Evolutionary conservation across 1,140 invertebrate genomes (phyloP), one percentile per base, ranked within the genome.

Genomic region (Homalodisca vitripennis): DNA sequence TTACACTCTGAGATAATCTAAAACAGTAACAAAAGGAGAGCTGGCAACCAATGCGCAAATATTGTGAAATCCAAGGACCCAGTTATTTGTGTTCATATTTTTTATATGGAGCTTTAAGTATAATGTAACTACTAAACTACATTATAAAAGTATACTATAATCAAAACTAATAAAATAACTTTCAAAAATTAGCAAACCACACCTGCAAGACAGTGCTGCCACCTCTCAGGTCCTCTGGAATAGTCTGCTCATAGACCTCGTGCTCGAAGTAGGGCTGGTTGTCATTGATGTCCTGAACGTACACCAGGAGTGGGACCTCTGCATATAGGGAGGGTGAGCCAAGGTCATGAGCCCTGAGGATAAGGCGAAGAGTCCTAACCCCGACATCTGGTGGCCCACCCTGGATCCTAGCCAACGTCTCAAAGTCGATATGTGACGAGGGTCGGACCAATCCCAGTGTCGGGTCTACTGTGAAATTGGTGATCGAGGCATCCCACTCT

Each of bases 241-340:
- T 89, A 2, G 87, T 86, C 75, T 85, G 84, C 62, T 87, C 86
- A 77, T 97, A 97, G 64, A 88, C 78, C 55, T 81, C 79, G 73
- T 88, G 84, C 73, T 92, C 87, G 79, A 97, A 97, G 71, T 86
- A 79, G 0, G 95, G 95, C 0, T 86, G 81, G 81, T 94, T 88
- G 75, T 97, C 94, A 79, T 97, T 97, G 3, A 90, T 84, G 79
- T 97, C 95, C 73, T 92, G 87, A 1, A 97, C 86, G 79, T 93
- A 93, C 67, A 98, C 85, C 0, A 86, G 85, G 0, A 97, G 86
- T 0, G 87, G 85, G 13, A 89, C 90, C 34, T 92, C 87, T 0
- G 88, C 89, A 41, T 85, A 88, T 10, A 95, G 78, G 69, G 89
- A 85, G 0, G 93, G 93, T 12, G 79, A 83, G 0, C 94, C 94